Percentiles rank a stretch among this genome's conserved stretches.
Evolutionary conservation across 37 sponge, comb jelly and placozoan genomes (phyloP).

Genomic region (Sycon ciliatum): DNA sequence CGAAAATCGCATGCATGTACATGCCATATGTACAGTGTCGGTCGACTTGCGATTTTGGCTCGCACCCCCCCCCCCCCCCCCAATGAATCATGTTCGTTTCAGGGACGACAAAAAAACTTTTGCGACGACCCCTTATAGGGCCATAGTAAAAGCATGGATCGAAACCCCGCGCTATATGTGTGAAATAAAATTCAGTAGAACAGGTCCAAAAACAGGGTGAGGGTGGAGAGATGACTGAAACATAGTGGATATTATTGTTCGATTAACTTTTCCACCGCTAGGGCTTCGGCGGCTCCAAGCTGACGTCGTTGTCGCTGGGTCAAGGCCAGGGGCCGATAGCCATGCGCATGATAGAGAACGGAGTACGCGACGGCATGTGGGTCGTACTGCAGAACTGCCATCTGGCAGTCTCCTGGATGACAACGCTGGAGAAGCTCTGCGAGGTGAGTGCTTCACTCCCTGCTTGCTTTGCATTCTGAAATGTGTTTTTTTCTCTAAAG

Average conservation of each 20-base stretch:
- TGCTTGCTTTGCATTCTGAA: no score
- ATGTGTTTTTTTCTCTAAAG: no score
- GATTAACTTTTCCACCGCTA: not conserved
- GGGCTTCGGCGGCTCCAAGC: slow-evolving; percentile 92
- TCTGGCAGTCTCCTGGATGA: slow-evolving; percentile 99
- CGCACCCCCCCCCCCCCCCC: no score
- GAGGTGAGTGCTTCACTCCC: slow-evolving; percentile 54
- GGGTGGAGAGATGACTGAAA: no score
- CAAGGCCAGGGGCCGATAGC: slow-evolving; percentile 99
- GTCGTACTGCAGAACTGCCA: slow-evolving; percentile 99
- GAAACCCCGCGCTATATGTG: no score
- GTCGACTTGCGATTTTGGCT: no score
- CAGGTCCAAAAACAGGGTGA: not conserved
- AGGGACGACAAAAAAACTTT: no score
- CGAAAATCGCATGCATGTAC: no score
- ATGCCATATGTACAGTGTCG: no score
- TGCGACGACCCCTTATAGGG: no score
- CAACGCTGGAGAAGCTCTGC: slow-evolving; percentile 87
- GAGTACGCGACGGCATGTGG: slow-evolving; percentile 93
- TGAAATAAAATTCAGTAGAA: not conserved
- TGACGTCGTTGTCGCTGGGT: slow-evolving; percentile 88
- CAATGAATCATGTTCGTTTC: no score
- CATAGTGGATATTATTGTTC: not conserved
- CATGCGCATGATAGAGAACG: slow-evolving; percentile 87
- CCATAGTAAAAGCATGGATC: no score